Percentiles rank a stretch among this genome's conserved stretches.
phyloP scores from a whole-genome alignment of 2,797 vertebrate species.

The Pangasius djambal region DNA sequence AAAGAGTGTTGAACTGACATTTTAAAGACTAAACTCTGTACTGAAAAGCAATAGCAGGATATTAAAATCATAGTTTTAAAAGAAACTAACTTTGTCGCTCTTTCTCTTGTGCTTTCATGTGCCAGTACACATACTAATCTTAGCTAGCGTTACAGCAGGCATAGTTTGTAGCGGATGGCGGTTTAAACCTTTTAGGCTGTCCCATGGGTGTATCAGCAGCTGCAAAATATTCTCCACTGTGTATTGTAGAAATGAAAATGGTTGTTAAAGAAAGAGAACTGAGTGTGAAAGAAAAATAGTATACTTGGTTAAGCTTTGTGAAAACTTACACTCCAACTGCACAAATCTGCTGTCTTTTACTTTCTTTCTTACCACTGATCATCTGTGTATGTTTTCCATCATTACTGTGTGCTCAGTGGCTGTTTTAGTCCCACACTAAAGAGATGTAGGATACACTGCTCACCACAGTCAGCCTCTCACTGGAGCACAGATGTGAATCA shows the following conservation, averaged over 20 bases:
- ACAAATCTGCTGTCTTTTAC: constrained; percentile 29
- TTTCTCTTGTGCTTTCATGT: constrained; percentile 79
- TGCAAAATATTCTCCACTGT: constrained; percentile 18
- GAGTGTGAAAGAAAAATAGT: constrained; percentile 17
- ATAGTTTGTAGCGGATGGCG: constrained; percentile 10
- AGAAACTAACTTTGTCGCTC: constrained; percentile 83
- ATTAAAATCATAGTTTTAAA: constrained; percentile 80
- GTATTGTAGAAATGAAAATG: constrained; percentile 16
- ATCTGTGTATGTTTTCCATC: constrained; percentile 36
- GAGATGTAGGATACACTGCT: constrained; percentile 22
- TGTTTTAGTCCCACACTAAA: constrained; percentile 20
- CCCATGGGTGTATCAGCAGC: constrained; percentile 20
- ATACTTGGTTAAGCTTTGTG: constrained; percentile 10
- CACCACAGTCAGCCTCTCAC: constrained; percentile 1
- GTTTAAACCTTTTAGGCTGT: constrained; percentile 8
- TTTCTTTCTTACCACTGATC: constrained; percentile 35
- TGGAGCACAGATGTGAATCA: constrained; percentile 23
- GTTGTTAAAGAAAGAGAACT: not conserved
- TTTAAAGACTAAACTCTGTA: constrained; percentile 77
- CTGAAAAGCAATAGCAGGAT: constrained; percentile 67
- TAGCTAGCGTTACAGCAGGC: constrained; percentile 59
- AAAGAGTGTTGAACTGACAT: constrained; percentile 73
- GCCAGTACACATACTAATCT: constrained; percentile 81
- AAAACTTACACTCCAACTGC: constrained; percentile 25
- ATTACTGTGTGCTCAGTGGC: constrained; percentile 33